Conservation (phyloP, 2,113 vertebrate genomes). For the Lagenorhynchus albirostris region DNA sequence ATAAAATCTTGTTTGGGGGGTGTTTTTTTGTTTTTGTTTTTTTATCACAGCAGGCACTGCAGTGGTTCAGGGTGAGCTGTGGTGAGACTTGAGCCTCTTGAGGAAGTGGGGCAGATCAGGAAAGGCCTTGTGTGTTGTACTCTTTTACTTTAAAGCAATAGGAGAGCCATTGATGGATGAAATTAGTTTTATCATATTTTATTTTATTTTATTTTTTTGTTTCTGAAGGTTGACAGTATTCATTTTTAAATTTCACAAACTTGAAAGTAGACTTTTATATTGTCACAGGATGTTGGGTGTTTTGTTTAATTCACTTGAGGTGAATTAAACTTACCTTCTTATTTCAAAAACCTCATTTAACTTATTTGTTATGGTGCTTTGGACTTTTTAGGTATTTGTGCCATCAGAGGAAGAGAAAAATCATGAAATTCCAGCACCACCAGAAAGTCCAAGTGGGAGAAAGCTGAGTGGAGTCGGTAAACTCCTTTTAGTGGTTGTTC, state of each 20-base stretch:
- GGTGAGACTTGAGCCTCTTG: accelerated
- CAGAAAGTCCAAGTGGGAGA: not conserved
- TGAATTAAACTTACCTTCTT: not conserved
- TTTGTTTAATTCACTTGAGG: not conserved
- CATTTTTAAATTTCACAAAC: not conserved
- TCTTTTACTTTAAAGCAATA: not conserved
- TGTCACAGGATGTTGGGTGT: not conserved
- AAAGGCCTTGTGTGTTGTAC: not conserved
- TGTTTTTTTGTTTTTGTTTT: not conserved
- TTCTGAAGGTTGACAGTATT: not conserved
- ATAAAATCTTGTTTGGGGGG: not conserved
- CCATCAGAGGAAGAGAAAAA: constrained; percentile 20
- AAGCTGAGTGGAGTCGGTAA: not conserved
- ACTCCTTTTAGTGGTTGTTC: not conserved
- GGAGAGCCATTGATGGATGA: not conserved
- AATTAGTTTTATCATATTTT: not conserved
- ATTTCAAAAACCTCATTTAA: not conserved
- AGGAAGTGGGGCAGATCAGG: not conserved
- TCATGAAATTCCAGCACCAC: not conserved
- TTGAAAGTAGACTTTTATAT: not conserved
- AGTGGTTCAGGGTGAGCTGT: accelerated
- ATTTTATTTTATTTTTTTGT: not conserved
- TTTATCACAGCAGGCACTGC: not conserved
- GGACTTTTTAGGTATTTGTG: constrained; percentile 47
- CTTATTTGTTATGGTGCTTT: constrained; percentile 20